Base-by-base conservation (phyloP, 2,113 vertebrate species). In the Urocynchramus pylzowi region DNA sequence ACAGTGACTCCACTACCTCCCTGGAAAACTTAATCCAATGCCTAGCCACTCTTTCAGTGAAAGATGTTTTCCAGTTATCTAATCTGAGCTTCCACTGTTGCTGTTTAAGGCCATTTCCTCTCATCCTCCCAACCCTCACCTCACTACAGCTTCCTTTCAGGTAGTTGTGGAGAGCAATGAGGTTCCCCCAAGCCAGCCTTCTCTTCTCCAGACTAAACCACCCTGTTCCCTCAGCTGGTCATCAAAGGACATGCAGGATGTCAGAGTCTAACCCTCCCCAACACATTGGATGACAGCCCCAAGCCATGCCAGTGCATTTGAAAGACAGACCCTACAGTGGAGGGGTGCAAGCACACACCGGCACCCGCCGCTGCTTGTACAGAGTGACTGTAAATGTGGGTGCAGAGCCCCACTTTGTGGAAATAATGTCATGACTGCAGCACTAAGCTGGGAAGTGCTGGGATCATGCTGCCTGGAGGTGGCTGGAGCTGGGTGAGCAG, bases 311-410 rank as follows among this genome's bases (percentile, higher is more conserved):
- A 54, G 49, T 22, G 22, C 39, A 28, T 15, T 16, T 19, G 54
- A 18, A 49, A 26, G 20, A 24, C 56, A 69, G 45, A 54, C 14
- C 14, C 75, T 33, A 7, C 35, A 45, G 17, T 0, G 30, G 28
- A 39, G 0, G 5, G 33, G 11, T 11, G 53, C 21, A 49, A 28
- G 57, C 5, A 20, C 4, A 3, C 41, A 11, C 1, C 1, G 16
- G 61, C 31, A 44, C 5, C 2, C 0, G 0, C 37, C 15, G 28
- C 79, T 81, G 21, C 24, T 68, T 22, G 39, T 64, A 74, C 42
- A 18, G 33, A 81, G 50, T 3, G 0, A 1, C 69, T 2, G 2
- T 24, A 61, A 49, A 52, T 13, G 45, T n/a, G 1, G 0, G 30
- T 20, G 54, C 54, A 28, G 39, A 60, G 56, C 59, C 31, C n/a